These are phyloP conservation scores for Pollachius pollachius DNA, from an alignment of 2,113 vertebrate genomes.

Conservation along the genomic window DNA sequence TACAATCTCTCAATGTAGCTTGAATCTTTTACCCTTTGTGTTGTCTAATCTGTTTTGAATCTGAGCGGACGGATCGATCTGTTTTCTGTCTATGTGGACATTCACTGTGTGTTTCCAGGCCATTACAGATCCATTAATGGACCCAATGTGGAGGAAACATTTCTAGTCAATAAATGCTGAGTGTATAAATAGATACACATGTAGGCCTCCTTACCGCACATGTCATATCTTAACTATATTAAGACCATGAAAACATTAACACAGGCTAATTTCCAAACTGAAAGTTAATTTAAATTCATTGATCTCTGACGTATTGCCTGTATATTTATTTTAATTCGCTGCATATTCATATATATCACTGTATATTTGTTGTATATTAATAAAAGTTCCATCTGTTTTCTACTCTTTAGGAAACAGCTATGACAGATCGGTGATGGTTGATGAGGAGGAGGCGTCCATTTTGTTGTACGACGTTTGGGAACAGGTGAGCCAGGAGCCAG, in stretches of 20 bases:
- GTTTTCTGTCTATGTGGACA: slow-evolving; percentile 49
- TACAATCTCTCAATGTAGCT: too few species aligned
- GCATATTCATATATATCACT: too few species aligned
- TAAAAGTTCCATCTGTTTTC: neutral
- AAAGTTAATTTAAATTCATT: too few species aligned
- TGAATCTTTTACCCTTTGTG: too few species aligned
- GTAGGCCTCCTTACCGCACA: too few species aligned
- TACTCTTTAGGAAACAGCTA: slow-evolving; percentile 85
- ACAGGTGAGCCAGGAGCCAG: slow-evolving; percentile 78
- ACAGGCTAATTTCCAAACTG: too few species aligned
- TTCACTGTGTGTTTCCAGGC: slow-evolving; percentile 22
- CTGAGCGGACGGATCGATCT: slow-evolving; percentile 39
- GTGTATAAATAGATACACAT: too few species aligned
- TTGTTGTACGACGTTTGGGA: slow-evolving; percentile 97
- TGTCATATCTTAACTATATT: too few species aligned
- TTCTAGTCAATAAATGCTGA: slow-evolving; percentile 11
- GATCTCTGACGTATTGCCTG: too few species aligned
- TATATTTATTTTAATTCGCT: too few species aligned
- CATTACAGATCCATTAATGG: slow-evolving; percentile 34
- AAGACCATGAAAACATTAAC: too few species aligned
- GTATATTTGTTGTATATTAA: neutral
- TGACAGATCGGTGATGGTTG: slow-evolving; percentile 89
- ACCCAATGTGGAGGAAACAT: slow-evolving; percentile 23
- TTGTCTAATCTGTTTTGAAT: too few species aligned
- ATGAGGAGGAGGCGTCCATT: slow-evolving; percentile 92